Evolutionary conservation across 2,888 invertebrate genomes (phyloP).

Genomic region (Thecocarcelia acutangulata): DNA sequence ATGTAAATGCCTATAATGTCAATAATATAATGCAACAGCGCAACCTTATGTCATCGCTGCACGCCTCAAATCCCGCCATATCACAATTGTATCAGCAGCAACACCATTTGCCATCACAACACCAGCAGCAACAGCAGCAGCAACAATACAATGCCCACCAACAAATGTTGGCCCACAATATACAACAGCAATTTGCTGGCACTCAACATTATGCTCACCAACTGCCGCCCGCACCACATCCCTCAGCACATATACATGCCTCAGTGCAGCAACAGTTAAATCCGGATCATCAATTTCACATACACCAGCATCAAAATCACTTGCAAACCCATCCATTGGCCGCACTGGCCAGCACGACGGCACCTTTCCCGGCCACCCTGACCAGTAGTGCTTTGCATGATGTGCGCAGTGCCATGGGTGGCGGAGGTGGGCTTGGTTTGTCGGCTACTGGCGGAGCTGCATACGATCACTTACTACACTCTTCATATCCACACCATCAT

Average conservation of each 20-base stretch:
- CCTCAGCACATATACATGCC: conserved; percentile 78
- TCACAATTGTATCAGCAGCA: conserved; percentile 79
- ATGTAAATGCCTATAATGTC: conserved; percentile 72
- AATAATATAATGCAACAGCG: conserved; percentile 76
- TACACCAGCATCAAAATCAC: conserved; percentile 80
- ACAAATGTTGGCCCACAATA: conserved; percentile 75
- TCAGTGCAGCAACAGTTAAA: conserved; percentile 80
- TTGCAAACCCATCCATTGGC: conserved; percentile 79
- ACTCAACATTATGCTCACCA: conserved; percentile 76
- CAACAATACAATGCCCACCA: conserved; percentile 70
- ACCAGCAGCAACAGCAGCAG: conserved; percentile 71
- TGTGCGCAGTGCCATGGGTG: conserved; percentile 69
- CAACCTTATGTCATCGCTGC: conserved; percentile 79
- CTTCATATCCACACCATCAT: conserved; percentile 70
- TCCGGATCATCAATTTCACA: conserved; percentile 80
- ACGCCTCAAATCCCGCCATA: conserved; percentile 81
- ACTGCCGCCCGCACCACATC: conserved; percentile 71
- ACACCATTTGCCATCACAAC: conserved; percentile 63
- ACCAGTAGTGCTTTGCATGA: conserved; percentile 76
- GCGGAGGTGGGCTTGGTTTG: conserved; percentile 60
- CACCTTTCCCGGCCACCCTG: conserved; percentile 77
- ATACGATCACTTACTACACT: conserved; percentile 70
- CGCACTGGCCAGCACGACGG: conserved; percentile 75
- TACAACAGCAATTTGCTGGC: conserved; percentile 80
- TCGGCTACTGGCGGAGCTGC: conserved; percentile 53